Evolutionary conservation across 2,113 vertebrate genomes (phyloP).

Genomic region (Pygoscelis antarcticus): DNA sequence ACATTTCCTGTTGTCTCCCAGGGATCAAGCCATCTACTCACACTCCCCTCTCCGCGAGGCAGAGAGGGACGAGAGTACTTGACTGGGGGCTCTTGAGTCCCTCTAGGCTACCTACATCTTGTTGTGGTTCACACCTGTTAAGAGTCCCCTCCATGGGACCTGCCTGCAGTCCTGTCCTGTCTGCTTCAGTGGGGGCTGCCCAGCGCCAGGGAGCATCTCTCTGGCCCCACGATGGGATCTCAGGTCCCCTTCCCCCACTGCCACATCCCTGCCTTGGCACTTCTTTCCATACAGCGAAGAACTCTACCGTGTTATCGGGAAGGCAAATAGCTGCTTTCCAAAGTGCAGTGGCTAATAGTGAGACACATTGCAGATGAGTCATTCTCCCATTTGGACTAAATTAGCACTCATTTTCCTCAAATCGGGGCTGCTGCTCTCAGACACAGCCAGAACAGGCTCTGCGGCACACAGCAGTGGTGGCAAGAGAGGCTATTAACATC

Average conservation of each 20-base stretch:
- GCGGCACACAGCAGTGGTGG: background rate
- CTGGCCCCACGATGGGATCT: background rate
- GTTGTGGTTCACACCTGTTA: background rate
- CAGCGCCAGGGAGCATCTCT: background rate
- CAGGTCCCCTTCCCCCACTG: background rate
- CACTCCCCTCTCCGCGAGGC: fast-evolving
- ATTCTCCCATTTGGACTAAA: background rate
- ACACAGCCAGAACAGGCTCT: background rate
- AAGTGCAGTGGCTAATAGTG: background rate
- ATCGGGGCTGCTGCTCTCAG: background rate
- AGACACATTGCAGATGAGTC: background rate
- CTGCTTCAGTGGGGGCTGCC: background rate
- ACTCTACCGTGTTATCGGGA: fast-evolving
- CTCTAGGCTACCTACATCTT: too few species aligned
- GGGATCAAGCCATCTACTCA: background rate
- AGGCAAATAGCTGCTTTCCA: background rate
- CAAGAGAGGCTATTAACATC: background rate
- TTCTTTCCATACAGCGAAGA: fast-evolving
- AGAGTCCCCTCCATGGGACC: too few species aligned
- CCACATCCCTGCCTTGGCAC: background rate
- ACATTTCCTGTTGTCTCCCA: background rate
- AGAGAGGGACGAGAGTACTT: fast-evolving
- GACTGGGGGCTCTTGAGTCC: fast-evolving
- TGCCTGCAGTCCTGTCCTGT: background rate
- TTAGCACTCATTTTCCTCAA: background rate